Percentiles rank a stretch among this genome's conserved stretches.
Evolutionary conservation across 2,888 invertebrate species (phyloP).

Genomic region (Drosophila nr. fundita): DNA sequence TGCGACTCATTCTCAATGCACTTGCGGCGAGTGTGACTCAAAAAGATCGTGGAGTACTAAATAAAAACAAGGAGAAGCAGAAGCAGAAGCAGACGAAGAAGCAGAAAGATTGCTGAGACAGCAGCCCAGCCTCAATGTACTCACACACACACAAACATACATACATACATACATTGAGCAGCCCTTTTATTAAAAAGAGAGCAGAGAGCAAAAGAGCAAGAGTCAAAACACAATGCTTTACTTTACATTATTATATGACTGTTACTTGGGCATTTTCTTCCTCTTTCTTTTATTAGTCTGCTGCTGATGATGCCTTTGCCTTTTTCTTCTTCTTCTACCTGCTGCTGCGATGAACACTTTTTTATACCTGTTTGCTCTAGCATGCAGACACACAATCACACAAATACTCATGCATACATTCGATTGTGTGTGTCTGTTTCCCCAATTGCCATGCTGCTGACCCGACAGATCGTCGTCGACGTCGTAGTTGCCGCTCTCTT

Average conservation of each 20-base stretch:
- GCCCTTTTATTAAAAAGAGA: conserved; percentile 28
- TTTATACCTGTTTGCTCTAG: conserved; percentile 73
- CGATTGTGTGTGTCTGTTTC: conserved; percentile 36
- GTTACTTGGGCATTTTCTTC: conserved; percentile 59
- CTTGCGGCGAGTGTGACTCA: conserved; percentile 50
- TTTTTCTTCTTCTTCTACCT: conserved; percentile 44
- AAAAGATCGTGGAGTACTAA: conserved; percentile 43
- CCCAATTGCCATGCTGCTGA: conserved; percentile 67
- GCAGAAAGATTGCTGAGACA: conserved; percentile 17
- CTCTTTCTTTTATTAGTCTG: conserved; percentile 59
- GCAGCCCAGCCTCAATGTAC: conserved; percentile 39
- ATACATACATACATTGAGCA: conserved; percentile 9
- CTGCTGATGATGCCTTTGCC: conserved; percentile 40
- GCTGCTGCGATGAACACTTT: conserved; percentile 65
- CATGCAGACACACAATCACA: conserved; percentile 15
- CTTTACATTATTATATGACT: conserved; percentile 37
- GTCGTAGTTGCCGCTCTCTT: conserved; percentile 48
- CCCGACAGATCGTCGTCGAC: conserved; percentile 60
- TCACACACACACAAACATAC: background rate
- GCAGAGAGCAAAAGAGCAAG: conserved; percentile 25
- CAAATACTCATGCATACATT: conserved; percentile 3
- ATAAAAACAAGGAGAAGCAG: conserved; percentile 12
- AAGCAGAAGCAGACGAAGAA: conserved; percentile 12
- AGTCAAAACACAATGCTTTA: conserved; percentile 29
- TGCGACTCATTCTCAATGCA: conserved; percentile 61